Evolutionary conservation across 2,888 invertebrate species (phyloP).

Genomic region (Tryphoninae sp.): DNA sequence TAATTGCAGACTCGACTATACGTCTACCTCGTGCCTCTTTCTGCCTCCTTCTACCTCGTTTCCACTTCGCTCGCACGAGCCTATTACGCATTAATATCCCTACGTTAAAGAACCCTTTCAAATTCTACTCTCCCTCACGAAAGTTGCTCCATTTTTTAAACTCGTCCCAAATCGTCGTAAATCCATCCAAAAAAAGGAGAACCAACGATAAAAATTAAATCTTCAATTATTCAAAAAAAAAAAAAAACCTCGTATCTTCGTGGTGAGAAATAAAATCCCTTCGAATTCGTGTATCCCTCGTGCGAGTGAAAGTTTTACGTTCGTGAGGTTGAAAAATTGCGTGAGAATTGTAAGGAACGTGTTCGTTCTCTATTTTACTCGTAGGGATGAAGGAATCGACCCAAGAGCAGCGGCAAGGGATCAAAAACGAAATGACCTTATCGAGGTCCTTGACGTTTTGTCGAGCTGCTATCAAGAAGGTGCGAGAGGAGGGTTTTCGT

Average conservation of each 20-base stretch:
- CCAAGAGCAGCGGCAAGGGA: neutral
- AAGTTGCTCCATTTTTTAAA: no score
- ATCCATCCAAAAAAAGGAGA: neutral
- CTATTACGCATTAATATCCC: neutral
- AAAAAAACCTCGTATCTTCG: no score
- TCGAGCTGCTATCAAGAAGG: neutral
- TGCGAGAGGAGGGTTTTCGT: neutral
- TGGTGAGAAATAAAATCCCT: conserved; percentile 7
- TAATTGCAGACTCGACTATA: conserved; percentile 32
- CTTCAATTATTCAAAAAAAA: conserved; percentile 1
- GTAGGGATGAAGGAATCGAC: neutral
- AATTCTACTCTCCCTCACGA: no score
- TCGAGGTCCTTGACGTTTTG: conserved; percentile 1
- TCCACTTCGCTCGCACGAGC: neutral
- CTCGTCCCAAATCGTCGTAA: no score
- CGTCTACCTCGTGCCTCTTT: neutral
- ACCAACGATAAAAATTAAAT: neutral
- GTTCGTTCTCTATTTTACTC: conserved; percentile 7
- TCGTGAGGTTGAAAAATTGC: conserved; percentile 2
- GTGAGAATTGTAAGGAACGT: conserved; percentile 31
- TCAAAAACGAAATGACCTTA: conserved; percentile 27
- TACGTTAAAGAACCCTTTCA: no score
- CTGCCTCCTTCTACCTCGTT: neutral
- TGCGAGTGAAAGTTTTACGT: no score
- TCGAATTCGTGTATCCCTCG: neutral